A percentile compares a stretch with the other conserved stretches of the same genome.
These are phyloP conservation scores for Mesembrinibis cayennensis DNA, from an alignment of 2,113 vertebrate species.

Conservation along the genomic window DNA sequence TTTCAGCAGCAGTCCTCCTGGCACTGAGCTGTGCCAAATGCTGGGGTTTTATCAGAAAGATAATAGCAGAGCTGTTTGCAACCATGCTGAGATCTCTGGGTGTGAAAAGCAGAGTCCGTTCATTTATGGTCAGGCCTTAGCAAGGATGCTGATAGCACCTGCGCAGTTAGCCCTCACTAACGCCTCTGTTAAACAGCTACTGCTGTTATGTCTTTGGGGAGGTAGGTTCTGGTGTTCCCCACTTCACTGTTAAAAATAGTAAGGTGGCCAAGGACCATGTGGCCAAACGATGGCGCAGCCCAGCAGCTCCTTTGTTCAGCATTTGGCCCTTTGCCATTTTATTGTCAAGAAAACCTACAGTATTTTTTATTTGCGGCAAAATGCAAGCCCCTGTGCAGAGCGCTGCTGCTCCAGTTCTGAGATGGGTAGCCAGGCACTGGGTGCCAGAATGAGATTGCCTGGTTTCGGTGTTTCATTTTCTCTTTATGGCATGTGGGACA, in stretches of 20 bases:
- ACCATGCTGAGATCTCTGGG: background rate
- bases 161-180: background rate
- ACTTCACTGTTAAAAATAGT: background rate
- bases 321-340: background rate
- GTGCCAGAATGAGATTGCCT: background rate
- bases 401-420: fast-evolving
- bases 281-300: background rate
- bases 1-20: background rate
- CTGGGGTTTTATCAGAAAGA: background rate
- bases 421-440: background rate
- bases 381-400: background rate
- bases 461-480: background rate
- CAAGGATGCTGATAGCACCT: background rate
- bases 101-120: background rate
- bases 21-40: background rate
- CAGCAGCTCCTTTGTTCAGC: background rate
- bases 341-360: background rate
- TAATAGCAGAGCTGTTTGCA: background rate
- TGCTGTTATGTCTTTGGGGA: background rate
- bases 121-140: background rate
- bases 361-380: background rate
- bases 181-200: background rate
- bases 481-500: background rate
- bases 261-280: background rate
- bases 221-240: background rate